Conservation (phyloP, 2,888 invertebrate genomes). For the Agriopis leucophaearia region DNA sequence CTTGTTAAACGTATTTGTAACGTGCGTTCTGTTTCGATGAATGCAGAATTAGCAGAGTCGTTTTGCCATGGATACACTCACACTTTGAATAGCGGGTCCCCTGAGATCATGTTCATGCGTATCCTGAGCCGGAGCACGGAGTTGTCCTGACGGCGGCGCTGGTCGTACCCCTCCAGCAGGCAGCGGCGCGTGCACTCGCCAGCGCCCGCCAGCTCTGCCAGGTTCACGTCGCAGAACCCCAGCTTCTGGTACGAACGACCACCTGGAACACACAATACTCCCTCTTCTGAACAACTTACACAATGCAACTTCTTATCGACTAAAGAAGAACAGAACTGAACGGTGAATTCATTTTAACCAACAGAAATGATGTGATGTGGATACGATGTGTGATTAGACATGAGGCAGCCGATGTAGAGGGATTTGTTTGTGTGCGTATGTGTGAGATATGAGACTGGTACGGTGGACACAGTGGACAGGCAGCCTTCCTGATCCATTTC, state of each 20-base stretch:
- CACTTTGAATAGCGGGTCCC: constrained; percentile 99
- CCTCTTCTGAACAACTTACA: not conserved
- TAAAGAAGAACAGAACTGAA: not conserved
- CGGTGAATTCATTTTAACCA: too few relatives aligned
- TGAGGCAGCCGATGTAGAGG: too few relatives aligned
- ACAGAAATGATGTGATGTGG: too few relatives aligned
- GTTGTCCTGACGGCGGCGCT: constrained; percentile 97
- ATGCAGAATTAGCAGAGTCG: too few relatives aligned
- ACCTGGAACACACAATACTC: constrained; percentile 57
- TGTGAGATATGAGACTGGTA: too few relatives aligned
- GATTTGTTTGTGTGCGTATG: too few relatives aligned
- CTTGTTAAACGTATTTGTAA: too few relatives aligned
- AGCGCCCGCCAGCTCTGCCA: constrained; percentile 98
- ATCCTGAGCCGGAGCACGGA: constrained; percentile 97
- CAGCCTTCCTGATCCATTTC: too few relatives aligned
- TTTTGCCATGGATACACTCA: constrained; percentile 83
- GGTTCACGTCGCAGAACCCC: constrained; percentile 98
- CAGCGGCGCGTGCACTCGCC: constrained; percentile 95
- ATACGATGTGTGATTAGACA: too few relatives aligned
- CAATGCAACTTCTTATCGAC: not conserved
- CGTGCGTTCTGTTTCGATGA: too few relatives aligned
- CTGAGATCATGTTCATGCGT: constrained; percentile 97
- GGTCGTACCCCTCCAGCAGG: constrained; percentile 98
- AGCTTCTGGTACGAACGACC: constrained; percentile 97
- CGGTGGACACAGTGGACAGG: too few relatives aligned